Base-by-base conservation (phyloP, 2,888 invertebrate species). In the Marronus borbonicus region DNA sequence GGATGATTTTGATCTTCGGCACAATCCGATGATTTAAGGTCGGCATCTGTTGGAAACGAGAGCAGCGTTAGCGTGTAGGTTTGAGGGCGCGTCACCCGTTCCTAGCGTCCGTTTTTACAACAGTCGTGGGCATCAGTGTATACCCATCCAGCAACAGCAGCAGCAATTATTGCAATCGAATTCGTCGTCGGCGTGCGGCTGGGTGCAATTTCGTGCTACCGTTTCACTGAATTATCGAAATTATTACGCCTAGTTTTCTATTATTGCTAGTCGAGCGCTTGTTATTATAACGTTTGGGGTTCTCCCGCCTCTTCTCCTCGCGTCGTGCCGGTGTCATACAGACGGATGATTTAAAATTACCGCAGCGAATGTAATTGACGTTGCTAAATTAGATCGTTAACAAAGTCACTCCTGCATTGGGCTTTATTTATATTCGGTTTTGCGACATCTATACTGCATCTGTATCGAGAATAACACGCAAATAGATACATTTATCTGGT, bases 381-480 rank as follows among this genome's bases (percentile, higher is more conserved):
- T 66, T 76, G 76, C 55, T 76, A 76, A 76, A 76, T 76, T 76
- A 66, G 66, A 66, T 66, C 76, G 49, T 76, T 76, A 76, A 65
- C 55, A 65, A 76, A 68, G 66, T 76, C 52, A 76, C 68, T 68
- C 55, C 66, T 76, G 64, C 44, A 31, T 64, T 75, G 58, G 64
- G 64, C n/a, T 75, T 62, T 75, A 75, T 62, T 62, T 75, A 75
- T 64, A 62, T 75, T 62, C 39, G 72, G 60, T 72, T 72, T 72
- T 49, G 60, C 50, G 50, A 49, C 52, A 49, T 14, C 28, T 31
- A 31, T 68, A 50, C 31, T 68, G 50, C 20, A 50, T 68, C 28
- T 28, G 24, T 68, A 68, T 50, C 50, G 39, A 24, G 55, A 8
- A 17, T 17, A 17, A 24, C 55, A 58, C 20, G 17, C 55, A 2